Evolutionary conservation across 2,113 vertebrate species (phyloP).

Genomic region (Pimephales promelas): DNA sequence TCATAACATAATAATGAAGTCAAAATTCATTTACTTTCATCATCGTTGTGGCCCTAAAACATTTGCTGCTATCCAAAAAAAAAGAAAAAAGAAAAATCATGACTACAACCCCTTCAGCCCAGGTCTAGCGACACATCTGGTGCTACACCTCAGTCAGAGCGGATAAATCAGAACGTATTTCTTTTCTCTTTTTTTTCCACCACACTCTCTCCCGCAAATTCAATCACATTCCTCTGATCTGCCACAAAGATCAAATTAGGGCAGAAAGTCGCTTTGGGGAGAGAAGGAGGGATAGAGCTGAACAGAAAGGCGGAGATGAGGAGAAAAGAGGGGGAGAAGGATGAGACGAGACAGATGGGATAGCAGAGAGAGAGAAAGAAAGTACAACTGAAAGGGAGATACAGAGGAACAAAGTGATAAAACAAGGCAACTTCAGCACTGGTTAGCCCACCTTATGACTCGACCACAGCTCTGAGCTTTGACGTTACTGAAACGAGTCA

Average conservation of each 20-base stretch:
- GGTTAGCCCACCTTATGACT: conserved; percentile 8
- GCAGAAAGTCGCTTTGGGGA: conserved; percentile 58
- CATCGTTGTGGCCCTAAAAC: neutral
- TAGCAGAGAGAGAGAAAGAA: conserved; percentile 55
- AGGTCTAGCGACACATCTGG: conserved; percentile 43
- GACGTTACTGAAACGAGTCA: conserved; percentile 18
- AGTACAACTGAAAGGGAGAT: neutral
- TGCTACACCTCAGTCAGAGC: conserved; percentile 46
- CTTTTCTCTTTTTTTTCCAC: conserved; percentile 38
- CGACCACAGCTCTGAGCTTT: conserved; percentile 15
- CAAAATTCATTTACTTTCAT: conserved; percentile 23
- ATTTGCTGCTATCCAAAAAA: neutral
- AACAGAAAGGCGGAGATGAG: conserved; percentile 57
- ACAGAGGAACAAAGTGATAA: conserved; percentile 9
- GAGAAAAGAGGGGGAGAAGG: conserved; percentile 40
- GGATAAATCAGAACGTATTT: conserved; percentile 58
- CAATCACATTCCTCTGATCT: conserved; percentile 56
- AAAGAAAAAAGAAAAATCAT: neutral
- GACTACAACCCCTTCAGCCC: neutral
- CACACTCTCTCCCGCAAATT: conserved; percentile 48
- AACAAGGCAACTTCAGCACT: conserved; percentile 8
- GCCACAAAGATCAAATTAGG: conserved; percentile 58
- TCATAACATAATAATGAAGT: conserved; percentile 22
- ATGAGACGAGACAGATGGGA: conserved; percentile 24
- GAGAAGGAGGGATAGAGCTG: conserved; percentile 52